Base-by-base conservation (phyloP, 2,888 invertebrate genomes). In the Euzetes globulus region DNA sequence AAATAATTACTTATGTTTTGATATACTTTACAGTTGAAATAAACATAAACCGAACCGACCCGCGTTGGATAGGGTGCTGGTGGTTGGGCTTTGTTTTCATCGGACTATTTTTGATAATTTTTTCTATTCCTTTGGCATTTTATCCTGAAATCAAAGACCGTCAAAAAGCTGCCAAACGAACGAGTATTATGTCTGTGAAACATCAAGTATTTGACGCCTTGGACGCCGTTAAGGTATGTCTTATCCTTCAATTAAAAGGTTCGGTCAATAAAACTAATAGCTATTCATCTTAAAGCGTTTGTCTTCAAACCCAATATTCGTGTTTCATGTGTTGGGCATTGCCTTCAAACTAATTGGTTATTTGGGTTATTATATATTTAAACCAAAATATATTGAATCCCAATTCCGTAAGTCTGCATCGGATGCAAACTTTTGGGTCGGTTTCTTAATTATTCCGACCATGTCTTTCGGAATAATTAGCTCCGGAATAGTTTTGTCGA, bases 21-120 rank as follows among this genome's bases (percentile, higher is more conserved):
- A 33, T 58, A 22, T 63, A 9, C 37, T 4, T 11, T 72, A 7
- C 71, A 78, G 78, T 29, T 47, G 75, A 77, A 70, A 77, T 78
- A 6, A 78, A 77, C 0, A 77, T 80, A 33, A 55, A 73, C 6
- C 37, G 41, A 1, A 75, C 72, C 6, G 79, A 79, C 70, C 79
- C 79, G 3, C 77, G 79, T 33, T 80, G 79, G 79, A 75, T 80
- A 1, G 80, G 80, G 15, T 79, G 79, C 2, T 80, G 80, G 80
- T 80, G 80, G 80, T 65, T 79, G 71, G 79, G 79, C 25, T 80
- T 79, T 63, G 27, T 79, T 22, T 73, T 79, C 13, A 60, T 79
- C 11, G 79, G 79, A 1, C n/a, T 71, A 15, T 52, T 74, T 2
- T 50, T 79, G 2, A 65, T 78, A 0, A 13, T 79, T 15, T 76